Evolutionary conservation across 2,797 vertebrate species (phyloP), one percentile per base, ranked within the genome.

Genomic region (Lepidocolaptes lacrymiger): DNA sequence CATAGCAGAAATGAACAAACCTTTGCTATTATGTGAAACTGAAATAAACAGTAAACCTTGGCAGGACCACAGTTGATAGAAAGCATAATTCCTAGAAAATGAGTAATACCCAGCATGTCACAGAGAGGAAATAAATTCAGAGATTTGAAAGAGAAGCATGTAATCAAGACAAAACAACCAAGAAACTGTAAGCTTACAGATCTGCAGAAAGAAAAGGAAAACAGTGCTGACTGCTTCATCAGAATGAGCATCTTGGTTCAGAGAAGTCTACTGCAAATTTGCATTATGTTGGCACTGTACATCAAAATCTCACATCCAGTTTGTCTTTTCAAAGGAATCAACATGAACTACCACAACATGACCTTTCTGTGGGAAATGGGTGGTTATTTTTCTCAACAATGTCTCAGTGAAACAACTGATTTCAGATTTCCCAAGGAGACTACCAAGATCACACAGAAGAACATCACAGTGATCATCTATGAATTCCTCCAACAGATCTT

Each of bases 361-460:
- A 84, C 55, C 18, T 32, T 96, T 75, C 81, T 97, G 41, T 73
- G 37, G 34, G 86, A 28, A 21, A 89, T 43, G 43, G 66, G 37
- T 69, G 46, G 63, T 12, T 79, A 92, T 68, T 92, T 96, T 95
- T 88, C 94, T 78, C 51, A 75, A 18, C 51, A 85, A 36, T 97
- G 97, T 80, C 74, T 96, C 67, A 72, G 12, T 0, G 66, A 97
- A 90, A 92, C 30, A 69, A 66, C 21, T 21, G 66, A 89, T 59
- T 97, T 98, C 51, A 61, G 82, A 72, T 96, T 98, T 48, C 97
- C 97, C 21, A 36, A 18, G 66, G 82, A 96, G 67, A 62, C 94
- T 61, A 77, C 69, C 32, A 77, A 59, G 21, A 9, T 81, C 10
- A 54, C 59, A 68, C 39, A 80, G 43, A 79, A 91, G 37, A 91